Percentiles rank a stretch among this genome's conserved stretches.
These are phyloP conservation scores for Lepisosteus osseus DNA, from an alignment of 2,113 vertebrate genomes.

Conservation along the genomic window DNA sequence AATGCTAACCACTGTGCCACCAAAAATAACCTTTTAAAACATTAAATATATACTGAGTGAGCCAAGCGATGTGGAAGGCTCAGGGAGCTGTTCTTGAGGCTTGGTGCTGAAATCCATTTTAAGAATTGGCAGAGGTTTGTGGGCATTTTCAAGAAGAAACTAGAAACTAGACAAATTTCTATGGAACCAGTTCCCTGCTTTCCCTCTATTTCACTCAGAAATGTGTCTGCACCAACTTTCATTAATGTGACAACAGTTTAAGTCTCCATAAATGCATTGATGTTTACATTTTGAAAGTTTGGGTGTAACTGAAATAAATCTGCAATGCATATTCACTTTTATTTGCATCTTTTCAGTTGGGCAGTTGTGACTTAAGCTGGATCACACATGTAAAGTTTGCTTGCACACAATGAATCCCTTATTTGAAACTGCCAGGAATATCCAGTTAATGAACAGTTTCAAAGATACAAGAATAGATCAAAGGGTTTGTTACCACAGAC, in stretches of 20 bases:
- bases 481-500: too few relatives aligned
- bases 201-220: background rate
- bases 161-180: background rate
- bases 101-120: background rate
- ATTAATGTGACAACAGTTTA: background rate
- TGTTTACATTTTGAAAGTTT: background rate
- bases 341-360: too few relatives aligned
- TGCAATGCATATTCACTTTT: constrained; percentile 1
- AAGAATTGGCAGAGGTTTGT: background rate
- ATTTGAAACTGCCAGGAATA: too few relatives aligned
- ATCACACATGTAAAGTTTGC: too few relatives aligned
- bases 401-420: too few relatives aligned
- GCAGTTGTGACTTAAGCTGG: too few relatives aligned
- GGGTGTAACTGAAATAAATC: background rate
- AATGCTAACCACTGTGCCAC: too few relatives aligned
- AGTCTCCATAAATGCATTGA: background rate
- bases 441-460: too few relatives aligned
- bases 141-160: background rate
- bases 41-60: too few relatives aligned
- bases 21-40: too few relatives aligned
- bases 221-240: background rate
- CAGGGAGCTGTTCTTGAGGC: background rate
- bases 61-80: background rate
- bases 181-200: background rate
- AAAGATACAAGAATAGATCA: too few relatives aligned